Percentiles rank a stretch among this genome's conserved stretches.
Evolutionary conservation across 2,888 invertebrate genomes (phyloP).

Genomic region (Meteorus colon): DNA sequence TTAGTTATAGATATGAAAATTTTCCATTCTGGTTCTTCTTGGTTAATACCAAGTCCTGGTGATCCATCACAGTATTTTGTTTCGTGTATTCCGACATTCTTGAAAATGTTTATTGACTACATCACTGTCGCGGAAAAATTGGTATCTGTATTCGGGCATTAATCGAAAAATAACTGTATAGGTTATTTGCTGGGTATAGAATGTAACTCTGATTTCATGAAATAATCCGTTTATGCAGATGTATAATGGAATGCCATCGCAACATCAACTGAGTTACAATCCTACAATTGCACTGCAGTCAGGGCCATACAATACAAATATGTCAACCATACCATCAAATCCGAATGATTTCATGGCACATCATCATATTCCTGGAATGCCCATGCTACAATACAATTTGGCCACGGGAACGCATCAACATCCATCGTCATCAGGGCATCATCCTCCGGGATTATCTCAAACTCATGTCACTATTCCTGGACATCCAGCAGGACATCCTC

Average conservation of each 20-base stretch:
- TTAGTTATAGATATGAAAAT: too few species aligned
- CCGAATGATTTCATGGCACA: conserved; percentile 64
- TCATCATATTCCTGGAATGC: conserved; percentile 61
- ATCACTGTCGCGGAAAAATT: too few species aligned
- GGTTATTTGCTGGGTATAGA: neutral
- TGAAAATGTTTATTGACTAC: too few species aligned
- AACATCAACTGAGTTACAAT: conserved; percentile 60
- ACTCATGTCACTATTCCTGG: conserved; percentile 47
- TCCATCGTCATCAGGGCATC: conserved; percentile 54
- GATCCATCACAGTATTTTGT: too few species aligned
- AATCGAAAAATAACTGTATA: too few species aligned
- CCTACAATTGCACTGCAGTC: conserved; percentile 55
- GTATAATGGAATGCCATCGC: conserved; percentile 66
- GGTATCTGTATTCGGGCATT: too few species aligned
- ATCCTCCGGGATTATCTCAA: conserved; percentile 43
- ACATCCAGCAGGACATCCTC: conserved; percentile 29
- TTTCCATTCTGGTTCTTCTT: too few species aligned
- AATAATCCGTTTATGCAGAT: conserved; percentile 55
- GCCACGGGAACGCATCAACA: conserved; percentile 63
- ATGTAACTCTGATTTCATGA: neutral
- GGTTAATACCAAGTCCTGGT: too few species aligned
- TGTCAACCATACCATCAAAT: conserved; percentile 56
- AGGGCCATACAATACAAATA: conserved; percentile 61
- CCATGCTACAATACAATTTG: conserved; percentile 66
- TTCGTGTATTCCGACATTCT: too few species aligned